Conservation (phyloP, 1,140 invertebrate genomes). For the Orussus abietinus region DNA sequence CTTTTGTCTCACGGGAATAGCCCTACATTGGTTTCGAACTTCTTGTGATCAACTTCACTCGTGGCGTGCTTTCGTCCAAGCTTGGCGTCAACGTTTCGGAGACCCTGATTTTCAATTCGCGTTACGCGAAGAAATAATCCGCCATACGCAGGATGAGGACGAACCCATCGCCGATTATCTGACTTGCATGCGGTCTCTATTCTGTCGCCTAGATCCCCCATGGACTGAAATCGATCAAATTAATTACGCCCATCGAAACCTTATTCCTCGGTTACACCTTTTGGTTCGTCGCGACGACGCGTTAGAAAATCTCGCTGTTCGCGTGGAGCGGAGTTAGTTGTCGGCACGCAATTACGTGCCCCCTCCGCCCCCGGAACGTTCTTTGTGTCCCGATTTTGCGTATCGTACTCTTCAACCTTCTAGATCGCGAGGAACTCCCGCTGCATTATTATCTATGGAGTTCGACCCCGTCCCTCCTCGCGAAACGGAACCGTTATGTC, state of each 20-base stretch:
- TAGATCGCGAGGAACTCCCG: too few species aligned
- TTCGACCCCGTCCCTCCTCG: too few species aligned
- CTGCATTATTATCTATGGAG: too few species aligned
- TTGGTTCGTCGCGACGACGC: conserved; percentile 12
- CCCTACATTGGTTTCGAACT: conserved; percentile 16
- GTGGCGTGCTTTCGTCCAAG: conserved; percentile 3
- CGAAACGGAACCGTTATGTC: too few species aligned
- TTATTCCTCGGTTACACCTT: conserved; percentile 12
- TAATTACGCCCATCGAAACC: conserved; percentile 15
- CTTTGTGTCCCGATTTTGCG: too few species aligned
- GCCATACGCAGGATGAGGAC: conserved; percentile 11
- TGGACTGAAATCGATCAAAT: conserved; percentile 15
- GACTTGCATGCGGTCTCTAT: conserved; percentile 13
- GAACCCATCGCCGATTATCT: conserved; percentile 18
- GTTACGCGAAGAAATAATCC: conserved; percentile 10
- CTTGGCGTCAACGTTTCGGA: conserved; percentile 10
- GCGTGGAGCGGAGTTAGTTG: too few species aligned
- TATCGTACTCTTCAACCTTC: too few species aligned
- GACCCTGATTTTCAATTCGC: conserved; percentile 13
- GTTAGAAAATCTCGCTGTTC: conserved; percentile 6
- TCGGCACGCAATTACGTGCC: too few species aligned
- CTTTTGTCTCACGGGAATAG: conserved; percentile 15
- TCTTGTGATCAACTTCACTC: background rate
- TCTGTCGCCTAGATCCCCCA: conserved; percentile 6
- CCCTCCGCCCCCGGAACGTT: too few species aligned